Percentiles rank a stretch among this genome's conserved stretches.
These are phyloP conservation scores for Forbesichthys agassizii DNA, from an alignment of 2,113 vertebrate species.

Conservation along the genomic window DNA sequence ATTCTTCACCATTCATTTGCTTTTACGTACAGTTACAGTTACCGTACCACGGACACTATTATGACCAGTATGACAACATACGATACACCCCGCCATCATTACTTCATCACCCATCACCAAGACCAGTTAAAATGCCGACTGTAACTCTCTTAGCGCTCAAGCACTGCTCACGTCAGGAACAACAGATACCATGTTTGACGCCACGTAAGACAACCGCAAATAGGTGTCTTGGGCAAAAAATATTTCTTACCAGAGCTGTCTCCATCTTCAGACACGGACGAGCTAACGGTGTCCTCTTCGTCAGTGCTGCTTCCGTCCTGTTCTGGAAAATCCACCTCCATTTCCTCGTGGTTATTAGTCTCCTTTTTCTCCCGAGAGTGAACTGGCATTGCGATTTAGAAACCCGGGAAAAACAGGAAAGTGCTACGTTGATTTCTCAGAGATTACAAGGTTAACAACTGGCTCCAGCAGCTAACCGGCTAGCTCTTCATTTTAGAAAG, in stretches of 20 bases:
- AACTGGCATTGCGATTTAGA: slow-evolving; percentile 81
- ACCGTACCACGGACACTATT: too few species aligned
- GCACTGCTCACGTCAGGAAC: background rate
- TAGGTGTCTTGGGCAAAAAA: slow-evolving; percentile 38
- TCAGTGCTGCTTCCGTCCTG: slow-evolving; percentile 95
- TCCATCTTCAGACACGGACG: slow-evolving; percentile 96
- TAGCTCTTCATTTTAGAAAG: slow-evolving; percentile 44
- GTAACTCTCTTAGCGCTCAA: background rate
- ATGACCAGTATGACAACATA: background rate
- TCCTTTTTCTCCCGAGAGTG: slow-evolving; percentile 96
- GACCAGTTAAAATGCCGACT: too few species aligned
- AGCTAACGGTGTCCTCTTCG: slow-evolving; percentile 95
- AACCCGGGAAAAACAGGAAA: background rate
- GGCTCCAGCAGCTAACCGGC: slow-evolving; percentile 46
- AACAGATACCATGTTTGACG: background rate
- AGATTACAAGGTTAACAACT: slow-evolving; percentile 41
- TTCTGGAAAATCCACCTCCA: slow-evolving; percentile 95
- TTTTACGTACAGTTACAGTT: too few species aligned
- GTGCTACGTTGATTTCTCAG: background rate
- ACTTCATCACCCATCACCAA: too few species aligned
- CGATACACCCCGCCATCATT: too few species aligned
- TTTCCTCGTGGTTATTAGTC: slow-evolving; percentile 89
- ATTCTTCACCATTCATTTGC: too few species aligned
- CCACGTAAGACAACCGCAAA: background rate
- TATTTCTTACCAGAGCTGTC: slow-evolving; percentile 87